Evolutionary conservation across 2,888 invertebrate genomes (phyloP), one percentile per base, ranked within the genome.

Genomic region (Tridacna gigas): DNA sequence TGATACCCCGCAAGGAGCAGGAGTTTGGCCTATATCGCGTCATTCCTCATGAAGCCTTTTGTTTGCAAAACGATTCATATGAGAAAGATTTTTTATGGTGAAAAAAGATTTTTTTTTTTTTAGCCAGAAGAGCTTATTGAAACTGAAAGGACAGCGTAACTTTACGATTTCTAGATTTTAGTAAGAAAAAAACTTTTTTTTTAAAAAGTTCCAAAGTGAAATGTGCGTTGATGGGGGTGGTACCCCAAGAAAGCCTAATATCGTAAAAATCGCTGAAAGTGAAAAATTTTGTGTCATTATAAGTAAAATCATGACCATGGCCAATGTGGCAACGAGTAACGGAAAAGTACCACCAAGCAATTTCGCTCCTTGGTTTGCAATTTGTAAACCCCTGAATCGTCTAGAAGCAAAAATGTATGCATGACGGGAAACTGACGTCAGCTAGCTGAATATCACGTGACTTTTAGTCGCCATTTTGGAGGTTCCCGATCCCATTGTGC

Each of bases 401-500:
- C 89, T 61, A 74, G 75, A 82, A 80, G 79, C 60, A 79, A 80
- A 79, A 86, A 81, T 89, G 87, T 90, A 90, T 89, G 86, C 88
- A 85, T 88, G 85, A 86, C 85, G 87, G 86, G 84, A 86, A 81
- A 81, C 77, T 88, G 88, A 90, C 90, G 90, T 91, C 89, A 84
- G 86, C 80, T 79, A 77, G 82, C 80, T 86, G 76, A 48, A 18
- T 79, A 79, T 90, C 90, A 91, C 91, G 91, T 91, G 91, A 90
- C 83, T 69, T 28, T 67, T 82, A 81, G 89, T 84, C 91, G 91
- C 91, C 91, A 90, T 91, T 75, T 90, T 90, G 86, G 69, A 84
- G 87, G 81, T 81, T 87, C 87, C 86, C 86, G 82, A 86, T 84
- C 76, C 82, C 86, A 88, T 88, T 88, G 86, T 86, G 76, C 77